These are phyloP conservation scores for Poecilia wingei DNA, from an alignment of 2,797 vertebrate species.

Conservation along the genomic window DNA sequence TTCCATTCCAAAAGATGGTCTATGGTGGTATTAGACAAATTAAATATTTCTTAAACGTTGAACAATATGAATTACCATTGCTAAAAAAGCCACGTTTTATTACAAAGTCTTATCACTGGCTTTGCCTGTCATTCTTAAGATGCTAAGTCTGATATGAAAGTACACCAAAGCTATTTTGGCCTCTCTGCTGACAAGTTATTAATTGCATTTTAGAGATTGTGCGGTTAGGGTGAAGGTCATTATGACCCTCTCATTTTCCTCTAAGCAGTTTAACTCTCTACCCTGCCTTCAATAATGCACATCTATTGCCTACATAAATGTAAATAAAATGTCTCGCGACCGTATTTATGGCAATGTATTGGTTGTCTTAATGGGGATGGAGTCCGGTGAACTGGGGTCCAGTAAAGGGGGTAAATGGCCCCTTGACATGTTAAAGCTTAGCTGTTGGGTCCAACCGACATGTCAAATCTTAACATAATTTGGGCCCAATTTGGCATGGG, in stretches of 20 bases:
- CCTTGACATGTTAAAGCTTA: slow-evolving; percentile 14
- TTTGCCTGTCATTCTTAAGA: slow-evolving; percentile 24
- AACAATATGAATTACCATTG: neutral
- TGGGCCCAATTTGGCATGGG: slow-evolving; percentile 40
- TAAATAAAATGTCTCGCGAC: slow-evolving; percentile 70
- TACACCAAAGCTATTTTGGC: slow-evolving; percentile 15
- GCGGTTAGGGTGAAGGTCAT: slow-evolving; percentile 57
- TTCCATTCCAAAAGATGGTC: neutral
- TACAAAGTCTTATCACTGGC: neutral
- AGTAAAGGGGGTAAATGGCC: slow-evolving; percentile 60
- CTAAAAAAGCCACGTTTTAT: neutral
- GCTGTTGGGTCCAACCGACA: slow-evolving; percentile 42
- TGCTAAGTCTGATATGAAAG: slow-evolving; percentile 41
- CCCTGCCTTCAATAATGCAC: slow-evolving; percentile 50
- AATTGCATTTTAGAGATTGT: slow-evolving; percentile 47
- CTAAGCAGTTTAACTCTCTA: slow-evolving; percentile 68
- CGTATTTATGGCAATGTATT: slow-evolving; percentile 64
- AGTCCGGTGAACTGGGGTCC: slow-evolving; percentile 17
- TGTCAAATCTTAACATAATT: slow-evolving; percentile 59
- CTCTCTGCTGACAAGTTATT: slow-evolving; percentile 54
- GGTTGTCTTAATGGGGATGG: slow-evolving; percentile 65
- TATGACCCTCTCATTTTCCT: slow-evolving; percentile 63
- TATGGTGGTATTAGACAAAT: slow-evolving; percentile 24
- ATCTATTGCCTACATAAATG: slow-evolving; percentile 63
- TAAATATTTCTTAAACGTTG: slow-evolving; percentile 7